Percentiles rank a stretch among this genome's conserved stretches.
Evolutionary conservation across 2,113 vertebrate species (phyloP).

Genomic region (Crotalus tigris): DNA sequence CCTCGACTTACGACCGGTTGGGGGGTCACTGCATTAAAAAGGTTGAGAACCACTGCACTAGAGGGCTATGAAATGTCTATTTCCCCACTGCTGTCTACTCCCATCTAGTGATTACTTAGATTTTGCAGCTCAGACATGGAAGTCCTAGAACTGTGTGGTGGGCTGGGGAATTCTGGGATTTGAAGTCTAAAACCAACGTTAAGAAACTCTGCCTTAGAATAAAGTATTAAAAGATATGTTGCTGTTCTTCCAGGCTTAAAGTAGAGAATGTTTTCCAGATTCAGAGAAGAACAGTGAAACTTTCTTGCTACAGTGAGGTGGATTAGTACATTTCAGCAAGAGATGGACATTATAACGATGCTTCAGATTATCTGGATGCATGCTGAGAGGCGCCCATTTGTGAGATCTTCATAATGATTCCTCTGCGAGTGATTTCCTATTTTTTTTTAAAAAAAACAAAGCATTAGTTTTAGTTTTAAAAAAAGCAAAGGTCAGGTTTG

Average conservation of each 20-base stretch:
- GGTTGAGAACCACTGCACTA: too few relatives aligned
- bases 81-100: not conserved
- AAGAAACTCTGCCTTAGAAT: not conserved
- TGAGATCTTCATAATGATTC: not conserved
- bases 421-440: not conserved
- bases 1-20: too few relatives aligned
- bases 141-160: not conserved
- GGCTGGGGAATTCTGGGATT: not conserved
- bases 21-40: too few relatives aligned
- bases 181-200: not conserved
- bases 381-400: not conserved
- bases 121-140: not conserved
- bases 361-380: not conserved
- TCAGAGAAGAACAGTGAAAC: not conserved
- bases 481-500: not conserved
- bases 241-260: not conserved
- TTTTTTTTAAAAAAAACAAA: not conserved
- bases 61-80: not conserved
- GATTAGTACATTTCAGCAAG: not conserved
- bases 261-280: not conserved
- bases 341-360: not conserved
- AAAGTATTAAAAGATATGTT: not conserved
- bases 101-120: not conserved
- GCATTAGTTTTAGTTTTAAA: not conserved
- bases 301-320: not conserved